phyloP scores from a whole-genome alignment of 2,113 vertebrate species.

The Hyperopisus bebe region DNA sequence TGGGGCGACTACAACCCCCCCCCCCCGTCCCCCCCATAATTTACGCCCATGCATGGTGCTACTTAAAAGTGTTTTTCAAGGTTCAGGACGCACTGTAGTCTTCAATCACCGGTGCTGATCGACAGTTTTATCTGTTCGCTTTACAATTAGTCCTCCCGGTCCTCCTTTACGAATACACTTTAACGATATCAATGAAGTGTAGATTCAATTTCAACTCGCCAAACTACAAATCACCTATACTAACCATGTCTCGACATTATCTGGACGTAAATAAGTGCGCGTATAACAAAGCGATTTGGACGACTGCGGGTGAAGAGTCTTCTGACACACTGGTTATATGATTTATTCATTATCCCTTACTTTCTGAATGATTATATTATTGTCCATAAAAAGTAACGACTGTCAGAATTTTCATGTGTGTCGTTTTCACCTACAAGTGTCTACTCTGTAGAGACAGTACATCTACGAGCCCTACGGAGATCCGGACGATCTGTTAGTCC shows the following conservation, averaged over 20 bases:
- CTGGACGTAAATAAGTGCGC: background rate
- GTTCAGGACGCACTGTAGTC: background rate
- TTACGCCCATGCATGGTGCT: no score
- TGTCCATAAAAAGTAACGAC: background rate
- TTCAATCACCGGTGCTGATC: background rate
- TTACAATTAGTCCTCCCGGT: background rate
- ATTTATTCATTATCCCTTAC: background rate
- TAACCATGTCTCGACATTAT: background rate
- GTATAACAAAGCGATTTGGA: background rate
- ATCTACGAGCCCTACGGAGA: background rate
- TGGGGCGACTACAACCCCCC: no score
- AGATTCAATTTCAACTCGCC: no score
- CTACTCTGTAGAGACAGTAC: background rate
- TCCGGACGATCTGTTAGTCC: background rate
- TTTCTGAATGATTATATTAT: background rate
- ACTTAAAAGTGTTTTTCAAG: background rate
- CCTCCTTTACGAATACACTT: background rate
- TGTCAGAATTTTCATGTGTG: background rate
- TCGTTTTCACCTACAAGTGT: background rate
- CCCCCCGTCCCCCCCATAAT: no score
- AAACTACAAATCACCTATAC: background rate
- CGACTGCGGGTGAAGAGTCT: background rate
- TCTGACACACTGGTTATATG: background rate
- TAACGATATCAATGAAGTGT: background rate
- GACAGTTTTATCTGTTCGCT: background rate